Base-by-base conservation (phyloP, 1,140 invertebrate genomes). In the Augochlora pura region DNA sequence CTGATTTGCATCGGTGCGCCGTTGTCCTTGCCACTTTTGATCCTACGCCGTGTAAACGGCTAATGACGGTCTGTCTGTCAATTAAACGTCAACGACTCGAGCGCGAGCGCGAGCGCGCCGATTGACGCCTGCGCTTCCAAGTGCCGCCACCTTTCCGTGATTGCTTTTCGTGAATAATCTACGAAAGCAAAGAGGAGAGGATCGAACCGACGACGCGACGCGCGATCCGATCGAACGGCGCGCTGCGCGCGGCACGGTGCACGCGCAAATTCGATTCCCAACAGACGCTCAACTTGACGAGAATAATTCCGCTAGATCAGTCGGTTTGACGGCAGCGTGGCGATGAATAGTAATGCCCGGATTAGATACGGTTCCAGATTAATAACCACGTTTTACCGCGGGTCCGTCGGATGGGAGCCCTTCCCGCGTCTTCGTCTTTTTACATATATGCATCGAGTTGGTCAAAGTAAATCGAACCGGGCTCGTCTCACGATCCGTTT, bases 281-380 rank as follows among this genome's bases (percentile, higher is more conserved):
- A 57, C 32, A 23, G 69, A 25, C 54, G 21, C 71, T 72, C 69
- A 27, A 60, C 32, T 72, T 64, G 76, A 78, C 69, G 76, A 72
- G 76, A 78, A 72, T 65, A 72, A 72, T 78, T 72, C 60, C 16
- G 69, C 59, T 65, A 46, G 69, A 72, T 78, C 60, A 46, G 69
- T 25, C 59, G 38, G 59, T 77, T 71, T 77, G 60, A 77, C 76
- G 60, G 49, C 60, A 69, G 16, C 42, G 21, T 72, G 68, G 60
- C 69, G 60, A 46, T 71, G 76, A 78, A 78, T 78, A 78, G 60
- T 72, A 72, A 78, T 78, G 76, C 49, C 27, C 16, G 54, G 68
- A 77, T 77, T 72, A 77, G 76, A 77, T 39, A 16, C 59, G 68
- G 21, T 72, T 64, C 76, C 67, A 16, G 76, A 57, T 72, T 72